Base-by-base conservation (phyloP, 1,140 invertebrate genomes). In the Pseudomyrmex pallidus region DNA sequence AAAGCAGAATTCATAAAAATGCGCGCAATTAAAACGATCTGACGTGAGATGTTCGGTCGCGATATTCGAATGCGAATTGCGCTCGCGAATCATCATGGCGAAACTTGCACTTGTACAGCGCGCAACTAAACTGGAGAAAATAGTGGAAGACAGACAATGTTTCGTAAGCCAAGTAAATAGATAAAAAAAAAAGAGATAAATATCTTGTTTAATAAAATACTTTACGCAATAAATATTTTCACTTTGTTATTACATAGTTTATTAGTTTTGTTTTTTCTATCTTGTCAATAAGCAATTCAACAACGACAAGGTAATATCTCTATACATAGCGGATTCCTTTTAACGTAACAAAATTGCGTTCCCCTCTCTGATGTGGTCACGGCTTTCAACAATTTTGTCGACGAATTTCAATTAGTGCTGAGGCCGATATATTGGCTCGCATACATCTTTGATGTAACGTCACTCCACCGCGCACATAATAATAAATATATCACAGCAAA, bases 401-500 rank as follows among this genome's bases (percentile, higher is more conserved):
- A 85, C 86, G 88, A 91, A 91, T 91, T 91, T 74, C 89, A 91
- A 91, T 91, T 89, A 91, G 77, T 67, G 77, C 68, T 46, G 13
- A 35, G 9, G 10, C 66, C 72, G 61, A 61, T 70, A 61, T 70
- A 72, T 83, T 44, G 80, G 59, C 62, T 48, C 70, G 72, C 13
- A 64, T 72, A 73, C 59, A 73, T 85, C 61, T 72, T 72, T 68
- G 48, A 68, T 17, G 52, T 57, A 78, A 78, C 20, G 2, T 15
- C 5, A 61, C n/a, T 20, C 44, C 48, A 72, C 35, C 48, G 20
- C 46, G 0, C 12, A 7, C 1, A 48, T n/a, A 13, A 2, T 66
- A 9, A 70, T 35, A 8, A 20, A 15, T 5, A 48, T 35, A 50
- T 35, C 50, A 70, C 13, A 25, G 15, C 20, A 59, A n/a, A 8